A percentile compares a stretch with the other conserved stretches of the same genome.
These are phyloP conservation scores for Colletes gigas DNA, from an alignment of 1,140 invertebrate genomes.

Conservation along the genomic window DNA sequence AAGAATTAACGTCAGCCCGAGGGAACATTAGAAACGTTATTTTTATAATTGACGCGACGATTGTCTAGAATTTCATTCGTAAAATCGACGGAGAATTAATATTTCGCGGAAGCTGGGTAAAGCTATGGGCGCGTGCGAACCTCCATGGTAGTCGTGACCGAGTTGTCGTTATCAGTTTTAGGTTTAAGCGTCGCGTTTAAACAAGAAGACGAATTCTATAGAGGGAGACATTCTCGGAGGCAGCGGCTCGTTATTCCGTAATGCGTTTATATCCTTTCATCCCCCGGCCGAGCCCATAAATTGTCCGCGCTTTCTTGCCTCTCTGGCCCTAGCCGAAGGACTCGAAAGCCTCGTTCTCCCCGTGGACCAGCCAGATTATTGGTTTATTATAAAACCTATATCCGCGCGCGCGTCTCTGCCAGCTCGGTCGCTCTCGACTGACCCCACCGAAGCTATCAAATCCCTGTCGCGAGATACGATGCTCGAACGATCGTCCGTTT, in stretches of 20 bases:
- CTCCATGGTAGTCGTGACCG: no score
- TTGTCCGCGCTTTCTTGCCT: conserved; percentile 32
- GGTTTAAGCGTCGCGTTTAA: conserved; percentile 33
- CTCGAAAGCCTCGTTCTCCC: conserved; percentile 53
- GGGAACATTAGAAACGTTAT: no score
- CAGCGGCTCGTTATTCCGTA: conserved; percentile 57
- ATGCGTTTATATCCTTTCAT: conserved; percentile 59
- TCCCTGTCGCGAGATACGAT: no score
- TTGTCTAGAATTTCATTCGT: no score
- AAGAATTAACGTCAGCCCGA: no score
- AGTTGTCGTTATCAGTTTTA: background rate
- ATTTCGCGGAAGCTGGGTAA: no score
- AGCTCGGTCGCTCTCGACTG: conserved; percentile 29
- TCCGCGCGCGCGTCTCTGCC: conserved; percentile 40
- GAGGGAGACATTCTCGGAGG: conserved; percentile 24
- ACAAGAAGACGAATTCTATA: conserved; percentile 16
- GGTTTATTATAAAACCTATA: conserved; percentile 69
- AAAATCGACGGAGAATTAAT: no score
- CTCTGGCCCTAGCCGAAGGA: background rate
- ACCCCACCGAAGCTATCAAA: background rate
- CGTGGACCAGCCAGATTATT: conserved; percentile 61
- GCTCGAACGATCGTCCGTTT: no score
- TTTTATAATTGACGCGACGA: no score
- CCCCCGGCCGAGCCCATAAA: conserved; percentile 33
- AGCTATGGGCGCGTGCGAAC: background rate